A percentile compares a stretch with the other conserved stretches of the same genome.
Evolutionary conservation across 2,113 vertebrate species (phyloP).

Genomic region (Thoracochromis brauschi): DNA sequence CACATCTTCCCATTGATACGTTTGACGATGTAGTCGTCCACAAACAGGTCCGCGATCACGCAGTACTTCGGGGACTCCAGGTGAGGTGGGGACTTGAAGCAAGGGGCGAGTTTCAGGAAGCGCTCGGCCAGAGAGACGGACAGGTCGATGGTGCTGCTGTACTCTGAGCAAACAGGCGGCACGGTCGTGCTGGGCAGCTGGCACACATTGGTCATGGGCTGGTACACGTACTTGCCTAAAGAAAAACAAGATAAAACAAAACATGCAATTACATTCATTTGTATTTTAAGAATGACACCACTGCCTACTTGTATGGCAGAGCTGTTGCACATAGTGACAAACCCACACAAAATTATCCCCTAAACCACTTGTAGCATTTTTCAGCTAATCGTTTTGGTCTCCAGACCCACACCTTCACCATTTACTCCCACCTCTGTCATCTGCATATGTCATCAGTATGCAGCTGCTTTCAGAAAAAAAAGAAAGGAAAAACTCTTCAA

Average conservation of each 20-base stretch:
- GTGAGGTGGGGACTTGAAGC: slow-evolving; percentile 84
- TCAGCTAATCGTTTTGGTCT: not conserved
- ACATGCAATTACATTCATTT: not conserved
- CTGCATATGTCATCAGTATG: not conserved
- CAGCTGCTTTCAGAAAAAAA: not conserved
- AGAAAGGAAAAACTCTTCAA: not conserved
- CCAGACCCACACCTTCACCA: not conserved
- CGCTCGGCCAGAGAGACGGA: slow-evolving; percentile 86
- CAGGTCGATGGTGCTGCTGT: slow-evolving; percentile 83
- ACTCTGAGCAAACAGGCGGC: slow-evolving; percentile 72
- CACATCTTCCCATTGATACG: slow-evolving; percentile 99
- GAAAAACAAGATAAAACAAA: not conserved
- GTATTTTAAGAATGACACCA: not conserved
- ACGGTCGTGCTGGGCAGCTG: slow-evolving; percentile 90
- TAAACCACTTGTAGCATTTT: not conserved
- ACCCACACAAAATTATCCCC: not conserved
- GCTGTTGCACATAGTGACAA: not conserved
- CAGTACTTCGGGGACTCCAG: slow-evolving; percentile 89
- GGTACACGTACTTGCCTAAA: slow-evolving; percentile 94
- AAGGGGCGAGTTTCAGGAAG: slow-evolving; percentile 87
- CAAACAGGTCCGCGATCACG: slow-evolving; percentile 90
- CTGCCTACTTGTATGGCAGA: not conserved
- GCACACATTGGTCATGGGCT: slow-evolving; percentile 95
- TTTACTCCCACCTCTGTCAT: not conserved
- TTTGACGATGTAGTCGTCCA: slow-evolving; percentile 94